phyloP scores from a whole-genome alignment of 92 coral and sea anemone genomes.

The Montipora capitata region DNA sequence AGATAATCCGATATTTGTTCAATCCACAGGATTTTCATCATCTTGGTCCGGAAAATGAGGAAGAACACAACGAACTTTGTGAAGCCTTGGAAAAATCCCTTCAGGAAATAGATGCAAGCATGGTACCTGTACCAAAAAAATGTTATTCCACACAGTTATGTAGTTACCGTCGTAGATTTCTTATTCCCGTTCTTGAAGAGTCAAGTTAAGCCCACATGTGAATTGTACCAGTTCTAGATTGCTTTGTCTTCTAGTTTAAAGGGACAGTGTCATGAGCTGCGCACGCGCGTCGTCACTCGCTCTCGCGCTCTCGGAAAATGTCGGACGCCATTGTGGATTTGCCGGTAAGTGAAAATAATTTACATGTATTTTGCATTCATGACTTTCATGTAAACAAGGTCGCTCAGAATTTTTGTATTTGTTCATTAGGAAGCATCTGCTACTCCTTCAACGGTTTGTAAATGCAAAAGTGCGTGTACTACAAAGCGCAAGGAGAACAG shows the following conservation, averaged over 20 bases:
- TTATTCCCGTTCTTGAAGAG: not conserved
- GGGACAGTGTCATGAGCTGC: too few relatives aligned
- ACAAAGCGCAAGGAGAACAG: too few relatives aligned
- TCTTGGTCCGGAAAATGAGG: slow-evolving; percentile 15
- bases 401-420: too few relatives aligned
- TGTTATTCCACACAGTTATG: not conserved
- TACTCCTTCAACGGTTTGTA: too few relatives aligned
- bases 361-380: too few relatives aligned
- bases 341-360: too few relatives aligned
- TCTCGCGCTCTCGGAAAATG: too few relatives aligned
- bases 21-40: slow-evolving; percentile 7
- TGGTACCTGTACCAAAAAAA: not conserved
- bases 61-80: slow-evolving; percentile 14
- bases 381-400: too few relatives aligned
- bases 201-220: not conserved
- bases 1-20: slow-evolving; percentile 2
- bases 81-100: slow-evolving; percentile 28
- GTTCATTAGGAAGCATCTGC: too few relatives aligned
- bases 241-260: not conserved
- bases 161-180: not conserved
- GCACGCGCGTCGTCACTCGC: too few relatives aligned
- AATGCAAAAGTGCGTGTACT: too few relatives aligned
- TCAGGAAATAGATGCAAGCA: slow-evolving; percentile 9
- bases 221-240: not conserved
- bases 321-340: too few relatives aligned